These are phyloP conservation scores for Scomber japonicus DNA, from an alignment of 2,113 vertebrate species.

Conservation along the genomic window DNA sequence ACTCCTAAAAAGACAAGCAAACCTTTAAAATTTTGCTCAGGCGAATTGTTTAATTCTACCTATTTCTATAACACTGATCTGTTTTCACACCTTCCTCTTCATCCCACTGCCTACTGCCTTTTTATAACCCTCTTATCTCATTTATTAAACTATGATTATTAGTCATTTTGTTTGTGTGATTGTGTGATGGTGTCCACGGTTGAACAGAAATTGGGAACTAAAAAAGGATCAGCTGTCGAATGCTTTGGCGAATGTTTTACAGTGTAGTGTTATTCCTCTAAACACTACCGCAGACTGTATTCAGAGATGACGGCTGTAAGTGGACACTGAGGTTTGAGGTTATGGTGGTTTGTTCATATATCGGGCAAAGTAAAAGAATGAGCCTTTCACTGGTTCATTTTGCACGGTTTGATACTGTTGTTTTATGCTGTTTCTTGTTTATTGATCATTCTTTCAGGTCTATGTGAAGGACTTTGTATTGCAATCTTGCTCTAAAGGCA, in stretches of 20 bases:
- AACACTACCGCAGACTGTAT: background rate
- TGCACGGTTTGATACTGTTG: background rate
- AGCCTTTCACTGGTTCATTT: background rate
- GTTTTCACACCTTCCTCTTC: background rate
- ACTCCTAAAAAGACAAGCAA: too few species aligned
- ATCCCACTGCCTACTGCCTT: background rate
- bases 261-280: background rate
- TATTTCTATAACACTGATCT: background rate
- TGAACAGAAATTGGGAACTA: background rate
- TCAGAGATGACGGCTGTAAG: background rate
- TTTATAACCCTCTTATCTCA: background rate
- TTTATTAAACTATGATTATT: constrained; percentile 21
- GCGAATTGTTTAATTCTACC: background rate
- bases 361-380: background rate
- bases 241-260: background rate
- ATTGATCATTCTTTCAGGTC: too few species aligned
- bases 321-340: constrained; percentile 16
- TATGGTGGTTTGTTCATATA: background rate
- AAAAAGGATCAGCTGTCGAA: constrained; percentile 20
- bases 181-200: background rate
- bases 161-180: constrained; percentile 17
- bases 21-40: background rate
- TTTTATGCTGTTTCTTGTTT: background rate
- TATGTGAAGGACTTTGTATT: background rate
- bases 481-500: background rate